phyloP scores from a whole-genome alignment of 1,140 invertebrate genomes.

The Aporrectodea caliginosa region DNA sequence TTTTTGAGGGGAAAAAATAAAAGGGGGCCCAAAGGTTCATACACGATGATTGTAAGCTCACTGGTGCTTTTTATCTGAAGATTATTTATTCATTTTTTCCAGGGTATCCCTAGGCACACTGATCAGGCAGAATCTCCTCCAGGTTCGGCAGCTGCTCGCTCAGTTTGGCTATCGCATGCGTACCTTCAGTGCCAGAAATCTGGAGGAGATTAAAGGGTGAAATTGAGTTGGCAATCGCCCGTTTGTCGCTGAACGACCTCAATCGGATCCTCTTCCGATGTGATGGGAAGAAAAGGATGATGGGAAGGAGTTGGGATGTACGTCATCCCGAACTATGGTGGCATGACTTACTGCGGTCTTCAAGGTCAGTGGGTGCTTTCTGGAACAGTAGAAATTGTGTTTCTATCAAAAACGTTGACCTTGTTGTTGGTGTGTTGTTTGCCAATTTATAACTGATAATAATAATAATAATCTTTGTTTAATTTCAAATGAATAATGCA shows the following conservation, averaged over 20 bases:
- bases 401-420: no score
- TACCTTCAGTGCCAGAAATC: slow-evolving; percentile 54
- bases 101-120: slow-evolving; percentile 32
- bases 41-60: no score
- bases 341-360: slow-evolving; percentile 84
- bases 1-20: no score
- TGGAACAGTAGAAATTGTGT: no score
- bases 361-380: no score
- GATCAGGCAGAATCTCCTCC: slow-evolving; percentile 43
- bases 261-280: slow-evolving; percentile 83
- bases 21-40: no score
- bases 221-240: slow-evolving; percentile 58
- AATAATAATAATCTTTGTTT: no score
- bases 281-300: slow-evolving; percentile 83
- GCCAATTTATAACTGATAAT: no score
- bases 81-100: no score
- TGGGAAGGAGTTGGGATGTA: slow-evolving; percentile 76
- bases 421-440: no score
- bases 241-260: slow-evolving; percentile 72
- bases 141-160: slow-evolving; percentile 45
- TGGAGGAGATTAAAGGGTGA: slow-evolving; percentile 49
- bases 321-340: slow-evolving; percentile 78
- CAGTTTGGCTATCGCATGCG: slow-evolving; percentile 55
- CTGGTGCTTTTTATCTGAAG: no score
- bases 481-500: no score